phyloP scores from a whole-genome alignment of 2,113 vertebrate species.

The Megaptera novaeangliae region DNA sequence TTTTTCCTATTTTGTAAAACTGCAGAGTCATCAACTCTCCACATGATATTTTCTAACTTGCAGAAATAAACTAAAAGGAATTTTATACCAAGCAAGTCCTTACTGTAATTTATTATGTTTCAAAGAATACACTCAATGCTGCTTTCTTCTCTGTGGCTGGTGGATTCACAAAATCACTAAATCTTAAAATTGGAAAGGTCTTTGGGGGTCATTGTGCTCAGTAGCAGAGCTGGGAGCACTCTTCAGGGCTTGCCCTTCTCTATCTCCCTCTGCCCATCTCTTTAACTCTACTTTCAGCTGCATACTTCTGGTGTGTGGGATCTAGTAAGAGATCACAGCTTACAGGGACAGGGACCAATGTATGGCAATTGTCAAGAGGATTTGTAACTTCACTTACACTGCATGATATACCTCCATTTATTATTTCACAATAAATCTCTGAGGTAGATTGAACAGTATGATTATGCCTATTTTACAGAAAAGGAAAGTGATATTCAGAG shows the following conservation, averaged over 20 bases:
- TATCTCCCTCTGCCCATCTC: background rate
- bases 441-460: background rate
- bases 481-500: background rate
- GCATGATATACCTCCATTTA: background rate
- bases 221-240: background rate
- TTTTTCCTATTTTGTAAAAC: conserved; percentile 19
- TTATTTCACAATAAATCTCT: background rate
- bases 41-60: conserved; percentile 12
- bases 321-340: background rate
- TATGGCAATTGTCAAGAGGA: background rate
- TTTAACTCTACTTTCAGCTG: background rate
- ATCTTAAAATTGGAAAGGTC: background rate
- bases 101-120: background rate
- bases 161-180: background rate
- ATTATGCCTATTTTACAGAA: background rate
- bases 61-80: conserved; percentile 7
- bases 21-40: background rate
- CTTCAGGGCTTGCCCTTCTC: background rate
- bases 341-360: background rate
- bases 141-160: background rate
- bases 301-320: background rate
- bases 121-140: background rate
- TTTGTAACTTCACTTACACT: background rate
- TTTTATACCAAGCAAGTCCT: background rate
- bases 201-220: background rate